Conservation (phyloP, 2,113 vertebrate species). For the Thymallus thymallus region DNA sequence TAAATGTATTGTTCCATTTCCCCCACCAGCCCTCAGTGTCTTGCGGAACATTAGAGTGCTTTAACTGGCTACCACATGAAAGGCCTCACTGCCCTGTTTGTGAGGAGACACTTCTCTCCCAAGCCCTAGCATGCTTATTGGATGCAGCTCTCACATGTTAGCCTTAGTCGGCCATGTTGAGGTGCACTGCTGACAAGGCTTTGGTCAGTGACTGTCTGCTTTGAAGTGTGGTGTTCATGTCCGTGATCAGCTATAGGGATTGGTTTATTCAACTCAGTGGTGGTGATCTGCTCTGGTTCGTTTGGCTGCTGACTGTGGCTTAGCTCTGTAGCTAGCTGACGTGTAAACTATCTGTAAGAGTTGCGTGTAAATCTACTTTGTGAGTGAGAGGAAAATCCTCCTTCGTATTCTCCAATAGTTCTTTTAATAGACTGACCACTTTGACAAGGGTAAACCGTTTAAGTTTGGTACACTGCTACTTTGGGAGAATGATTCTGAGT, state of each 20-base stretch:
- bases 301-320: constrained; percentile 48
- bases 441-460: constrained; percentile 48
- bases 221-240: constrained; percentile 44
- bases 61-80: constrained; percentile 71
- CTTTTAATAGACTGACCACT: too few species aligned
- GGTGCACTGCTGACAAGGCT: constrained; percentile 30
- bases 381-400: too few species aligned
- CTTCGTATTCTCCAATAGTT: too few species aligned
- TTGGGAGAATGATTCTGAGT: constrained; percentile 54
- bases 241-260: constrained; percentile 34
- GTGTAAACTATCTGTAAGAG: constrained; percentile 38
- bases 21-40: constrained; percentile 68
- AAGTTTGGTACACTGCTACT: constrained; percentile 61
- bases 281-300: constrained; percentile 44
- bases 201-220: constrained; percentile 37
- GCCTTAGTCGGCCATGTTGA: constrained; percentile 52
- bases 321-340: constrained; percentile 55
- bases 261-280: constrained; percentile 43
- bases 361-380: too few species aligned
- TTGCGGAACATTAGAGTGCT: constrained; percentile 71
- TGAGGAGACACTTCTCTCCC: constrained; percentile 60
- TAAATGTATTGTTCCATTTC: constrained; percentile 73
- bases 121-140: constrained; percentile 58
- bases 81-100: constrained; percentile 55
- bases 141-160: constrained; percentile 63